phyloP scores from a whole-genome alignment of 2,113 vertebrate species.

The Protobothrops mucrosquamatus region DNA sequence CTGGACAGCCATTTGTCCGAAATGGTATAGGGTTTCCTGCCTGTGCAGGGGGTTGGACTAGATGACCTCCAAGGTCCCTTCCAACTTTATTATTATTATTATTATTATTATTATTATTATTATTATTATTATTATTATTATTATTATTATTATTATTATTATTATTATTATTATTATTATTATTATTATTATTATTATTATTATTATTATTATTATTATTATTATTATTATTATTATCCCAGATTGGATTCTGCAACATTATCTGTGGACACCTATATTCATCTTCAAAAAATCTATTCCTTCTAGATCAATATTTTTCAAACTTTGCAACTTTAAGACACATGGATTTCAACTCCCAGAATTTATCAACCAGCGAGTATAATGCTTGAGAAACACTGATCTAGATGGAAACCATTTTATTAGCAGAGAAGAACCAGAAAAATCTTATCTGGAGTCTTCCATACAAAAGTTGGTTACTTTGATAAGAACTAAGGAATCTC shows the following conservation, averaged over 20 bases:
- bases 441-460: background rate
- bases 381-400: background rate
- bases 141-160: too few relatives aligned
- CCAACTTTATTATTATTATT: too few relatives aligned
- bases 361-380: background rate
- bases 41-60: too few relatives aligned
- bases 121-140: too few relatives aligned
- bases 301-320: background rate
- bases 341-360: background rate
- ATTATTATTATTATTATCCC: too few relatives aligned
- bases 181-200: too few relatives aligned
- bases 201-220: too few relatives aligned
- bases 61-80: too few relatives aligned
- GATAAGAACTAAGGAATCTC: background rate
- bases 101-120: too few relatives aligned
- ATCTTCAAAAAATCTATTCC: background rate
- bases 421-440: background rate
- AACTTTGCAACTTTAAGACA: background rate
- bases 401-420: background rate
- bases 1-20: too few relatives aligned
- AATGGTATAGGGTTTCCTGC: too few relatives aligned
- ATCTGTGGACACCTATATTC: background rate
- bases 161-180: too few relatives aligned
- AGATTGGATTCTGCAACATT: background rate
- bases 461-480: background rate